phyloP scores from a whole-genome alignment of 2,888 invertebrate genomes.

The Petrolisthes manimaculis region DNA sequence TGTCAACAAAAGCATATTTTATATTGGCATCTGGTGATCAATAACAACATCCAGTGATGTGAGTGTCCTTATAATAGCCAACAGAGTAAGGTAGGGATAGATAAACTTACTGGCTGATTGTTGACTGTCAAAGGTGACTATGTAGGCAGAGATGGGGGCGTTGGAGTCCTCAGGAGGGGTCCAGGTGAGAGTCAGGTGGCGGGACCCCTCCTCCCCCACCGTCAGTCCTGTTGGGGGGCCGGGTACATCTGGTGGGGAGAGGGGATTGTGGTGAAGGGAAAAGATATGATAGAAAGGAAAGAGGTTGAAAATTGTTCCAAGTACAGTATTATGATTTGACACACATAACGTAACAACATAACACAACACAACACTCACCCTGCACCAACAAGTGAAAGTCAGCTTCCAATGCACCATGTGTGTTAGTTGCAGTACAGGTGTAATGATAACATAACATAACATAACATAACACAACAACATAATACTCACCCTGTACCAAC shows the following conservation, averaged over 20 bases:
- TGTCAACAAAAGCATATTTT: no score
- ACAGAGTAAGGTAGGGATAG: neutral
- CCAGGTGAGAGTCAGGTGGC: conserved; percentile 63
- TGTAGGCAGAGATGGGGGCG: conserved; percentile 58
- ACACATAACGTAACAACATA: no score
- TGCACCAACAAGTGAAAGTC: conserved; percentile 54
- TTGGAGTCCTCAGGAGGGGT: conserved; percentile 53
- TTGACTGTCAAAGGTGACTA: conserved; percentile 50
- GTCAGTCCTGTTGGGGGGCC: conserved; percentile 49
- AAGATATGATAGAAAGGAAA: neutral
- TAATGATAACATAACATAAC: neutral
- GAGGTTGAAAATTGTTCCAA: neutral
- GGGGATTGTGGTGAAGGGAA: no score
- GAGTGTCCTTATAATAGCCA: neutral
- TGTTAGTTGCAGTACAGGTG: conserved; percentile 53
- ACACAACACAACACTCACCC: conserved; percentile 43
- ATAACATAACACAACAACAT: neutral
- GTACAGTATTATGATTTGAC: no score
- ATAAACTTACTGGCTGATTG: neutral
- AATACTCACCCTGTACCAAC: conserved; percentile 43
- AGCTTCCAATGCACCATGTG: conserved; percentile 49
- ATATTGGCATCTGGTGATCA: neutral
- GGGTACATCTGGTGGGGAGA: conserved; percentile 48
- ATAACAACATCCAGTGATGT: neutral
- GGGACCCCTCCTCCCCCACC: conserved; percentile 58